A percentile compares a stretch with the other conserved stretches of the same genome.
Evolutionary conservation across 2,797 vertebrate genomes (phyloP).

Genomic region (Eulemur rubriventer): DNA sequence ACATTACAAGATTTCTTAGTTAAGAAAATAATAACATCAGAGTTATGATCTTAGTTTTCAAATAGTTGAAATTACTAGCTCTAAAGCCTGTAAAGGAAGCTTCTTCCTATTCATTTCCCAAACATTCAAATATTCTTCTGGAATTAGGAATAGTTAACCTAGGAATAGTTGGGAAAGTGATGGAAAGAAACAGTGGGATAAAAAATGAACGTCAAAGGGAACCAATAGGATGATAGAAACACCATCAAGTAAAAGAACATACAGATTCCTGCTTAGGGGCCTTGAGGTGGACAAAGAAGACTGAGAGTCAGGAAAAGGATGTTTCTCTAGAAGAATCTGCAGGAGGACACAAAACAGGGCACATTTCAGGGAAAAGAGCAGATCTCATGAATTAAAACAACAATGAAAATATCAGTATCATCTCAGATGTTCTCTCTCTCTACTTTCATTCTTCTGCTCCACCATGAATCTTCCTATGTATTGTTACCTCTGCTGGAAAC

Average conservation of each 20-base stretch:
- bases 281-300: neutral
- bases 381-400: neutral
- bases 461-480: neutral
- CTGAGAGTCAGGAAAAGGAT: neutral
- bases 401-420: neutral
- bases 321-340: neutral
- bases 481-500: neutral
- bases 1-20: neutral
- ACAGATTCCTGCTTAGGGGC: neutral
- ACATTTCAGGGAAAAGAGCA: neutral
- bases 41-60: neutral
- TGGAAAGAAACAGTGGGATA: neutral
- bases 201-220: neutral
- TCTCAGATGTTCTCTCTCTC: neutral
- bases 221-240: neutral
- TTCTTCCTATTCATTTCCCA: neutral
- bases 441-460: neutral
- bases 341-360: neutral
- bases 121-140: neutral
- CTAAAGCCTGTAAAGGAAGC: neutral
- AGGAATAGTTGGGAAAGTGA: neutral
- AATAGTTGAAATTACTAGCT: neutral
- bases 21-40: conserved; percentile 2
- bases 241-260: neutral
- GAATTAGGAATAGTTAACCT: neutral